These are phyloP conservation scores for Pipra filicauda DNA, from an alignment of 2,113 vertebrate species.

Conservation along the genomic window DNA sequence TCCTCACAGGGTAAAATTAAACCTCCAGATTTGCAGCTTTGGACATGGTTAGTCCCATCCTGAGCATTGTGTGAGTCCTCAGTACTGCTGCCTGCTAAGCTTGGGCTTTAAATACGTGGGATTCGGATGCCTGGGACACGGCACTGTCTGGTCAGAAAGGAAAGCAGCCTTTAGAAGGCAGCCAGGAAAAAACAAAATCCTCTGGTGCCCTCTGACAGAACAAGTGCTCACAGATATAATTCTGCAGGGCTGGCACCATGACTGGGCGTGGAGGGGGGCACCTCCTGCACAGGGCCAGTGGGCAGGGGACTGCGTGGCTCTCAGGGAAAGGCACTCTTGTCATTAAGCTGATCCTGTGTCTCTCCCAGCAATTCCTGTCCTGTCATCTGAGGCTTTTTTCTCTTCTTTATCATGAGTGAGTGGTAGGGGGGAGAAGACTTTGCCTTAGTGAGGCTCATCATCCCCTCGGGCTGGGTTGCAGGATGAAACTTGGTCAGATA, in stretches of 20 bases:
- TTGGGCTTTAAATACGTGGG: not conserved
- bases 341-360: not conserved
- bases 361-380: not conserved
- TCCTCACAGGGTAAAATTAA: not conserved
- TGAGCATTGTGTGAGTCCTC: not conserved
- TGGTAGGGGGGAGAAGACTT: not conserved
- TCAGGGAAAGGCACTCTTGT: not conserved
- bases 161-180: not conserved
- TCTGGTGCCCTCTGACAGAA: conserved; percentile 4
- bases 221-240: not conserved
- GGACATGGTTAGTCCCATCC: not conserved
- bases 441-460: not conserved
- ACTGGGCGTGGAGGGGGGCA: too few relatives aligned
- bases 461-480: not conserved
- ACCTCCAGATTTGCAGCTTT: not conserved
- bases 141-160: not conserved
- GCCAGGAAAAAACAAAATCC: not conserved
- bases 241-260: fast-evolving
- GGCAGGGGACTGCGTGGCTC: not conserved
- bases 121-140: not conserved
- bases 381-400: not conserved
- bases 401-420: not conserved
- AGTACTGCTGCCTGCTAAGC: not conserved
- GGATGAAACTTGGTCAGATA: not conserved
- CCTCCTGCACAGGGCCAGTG: not conserved